Conservation (phyloP, 2,113 vertebrate species). For the Lepidothrix coronata region DNA sequence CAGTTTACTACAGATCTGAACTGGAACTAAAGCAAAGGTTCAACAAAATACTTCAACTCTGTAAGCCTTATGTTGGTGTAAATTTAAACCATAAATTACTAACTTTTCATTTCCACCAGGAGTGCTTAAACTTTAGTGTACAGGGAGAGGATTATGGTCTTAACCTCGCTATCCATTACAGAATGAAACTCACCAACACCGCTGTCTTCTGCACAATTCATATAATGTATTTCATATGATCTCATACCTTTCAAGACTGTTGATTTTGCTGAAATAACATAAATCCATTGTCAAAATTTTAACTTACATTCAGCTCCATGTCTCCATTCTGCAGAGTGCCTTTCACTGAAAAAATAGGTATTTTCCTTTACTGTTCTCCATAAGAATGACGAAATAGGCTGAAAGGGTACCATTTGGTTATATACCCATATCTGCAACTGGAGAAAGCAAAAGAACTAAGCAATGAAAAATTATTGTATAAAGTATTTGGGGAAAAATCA, state of each 20-base stretch:
- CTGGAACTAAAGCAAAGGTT: background rate
- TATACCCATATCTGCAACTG: background rate
- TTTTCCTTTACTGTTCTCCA: background rate
- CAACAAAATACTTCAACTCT: background rate
- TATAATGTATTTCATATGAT: accelerated
- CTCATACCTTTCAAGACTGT: background rate
- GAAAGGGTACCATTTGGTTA: background rate
- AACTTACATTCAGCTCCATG: background rate
- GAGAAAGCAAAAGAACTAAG: background rate
- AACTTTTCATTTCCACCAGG: background rate
- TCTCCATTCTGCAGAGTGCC: background rate
- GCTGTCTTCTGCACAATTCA: background rate
- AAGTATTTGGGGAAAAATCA: background rate
- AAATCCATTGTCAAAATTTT: background rate
- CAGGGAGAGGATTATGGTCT: background rate
- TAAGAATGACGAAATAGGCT: background rate
- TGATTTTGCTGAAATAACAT: background rate
- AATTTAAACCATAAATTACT: background rate
- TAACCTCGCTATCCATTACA: background rate
- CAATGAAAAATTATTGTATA: background rate
- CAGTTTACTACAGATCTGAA: background rate
- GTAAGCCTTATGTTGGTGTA: background rate
- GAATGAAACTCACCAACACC: background rate
- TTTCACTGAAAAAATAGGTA: background rate
- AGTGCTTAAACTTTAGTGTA: background rate